Evolutionary conservation across 92 coral and sea anemone genomes (phyloP), one percentile per base, ranked within the genome.

Genomic region (Actinostola sp.): DNA sequence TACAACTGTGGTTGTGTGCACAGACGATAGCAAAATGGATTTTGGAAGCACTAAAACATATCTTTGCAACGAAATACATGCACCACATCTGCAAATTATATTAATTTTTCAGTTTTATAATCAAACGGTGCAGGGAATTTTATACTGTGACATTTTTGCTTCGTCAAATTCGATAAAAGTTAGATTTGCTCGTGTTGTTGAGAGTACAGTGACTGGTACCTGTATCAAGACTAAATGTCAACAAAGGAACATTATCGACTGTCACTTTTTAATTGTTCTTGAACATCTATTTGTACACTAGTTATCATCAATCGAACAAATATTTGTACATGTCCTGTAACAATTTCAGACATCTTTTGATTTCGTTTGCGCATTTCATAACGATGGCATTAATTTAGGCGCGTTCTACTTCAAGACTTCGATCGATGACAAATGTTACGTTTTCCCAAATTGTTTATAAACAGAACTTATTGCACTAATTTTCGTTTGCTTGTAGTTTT

Each of bases 141-240:
- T 48, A 14, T 17, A 7, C 25, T 53, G 2, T 19, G 24, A 28
- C 21, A n/a, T 16, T 24, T 53, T 20, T 1, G 2, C 2, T 6
- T 16, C 12, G 14, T 9, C 2, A 19, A 53, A 16, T 30, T 21
- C 24, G 36, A 11, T 2, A n/a, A 27, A 57, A 57, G 39, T 3
- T 26, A 29, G 36, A 9, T 11, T 3, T 57, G 4, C 32, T 4
- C 16, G 13, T 46, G 19, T 23, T 57, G 63, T 57, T 57, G 36
- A 26, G 29, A 57, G 63, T 27, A 11, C 31, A 57, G 7, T 17
- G 11, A 57, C 63, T 57, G 63, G 63, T 57, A 57, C 63, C 63
- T 16, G 63, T 57, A 57, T 26, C 1, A 57, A 57, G 39, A 57
- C 38, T 57, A 57, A 57, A 57, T 57, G 63, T 57, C 63, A 57